Evolutionary conservation across 2,797 vertebrate species (phyloP).

Genomic region (Tragopan temminckii): DNA sequence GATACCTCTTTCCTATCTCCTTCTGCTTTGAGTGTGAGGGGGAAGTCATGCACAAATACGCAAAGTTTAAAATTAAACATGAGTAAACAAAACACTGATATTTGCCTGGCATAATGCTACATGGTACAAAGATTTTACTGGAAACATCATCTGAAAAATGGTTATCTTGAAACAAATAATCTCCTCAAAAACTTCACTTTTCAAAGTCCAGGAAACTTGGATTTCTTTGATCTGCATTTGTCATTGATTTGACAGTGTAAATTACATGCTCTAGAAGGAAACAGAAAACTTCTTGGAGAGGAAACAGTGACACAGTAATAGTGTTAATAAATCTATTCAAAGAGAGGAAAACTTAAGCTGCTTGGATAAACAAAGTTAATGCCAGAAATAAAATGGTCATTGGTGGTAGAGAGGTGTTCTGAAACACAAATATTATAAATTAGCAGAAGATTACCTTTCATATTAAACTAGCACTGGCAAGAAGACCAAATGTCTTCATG

Average conservation of each 20-base stretch:
- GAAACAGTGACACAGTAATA: background rate
- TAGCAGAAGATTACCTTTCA: background rate
- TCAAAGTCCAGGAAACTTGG: background rate
- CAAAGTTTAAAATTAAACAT: conserved; percentile 10
- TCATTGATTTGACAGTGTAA: background rate
- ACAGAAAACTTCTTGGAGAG: background rate
- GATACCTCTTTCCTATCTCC: background rate
- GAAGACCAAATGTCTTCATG: background rate
- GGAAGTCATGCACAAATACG: conserved; percentile 2
- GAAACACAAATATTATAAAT: background rate
- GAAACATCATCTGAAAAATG: background rate
- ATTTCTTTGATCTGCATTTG: conserved; percentile 5
- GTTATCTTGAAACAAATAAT: background rate
- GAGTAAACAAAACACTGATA: background rate
- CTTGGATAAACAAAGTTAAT: background rate
- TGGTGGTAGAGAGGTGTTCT: background rate
- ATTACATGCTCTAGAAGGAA: background rate
- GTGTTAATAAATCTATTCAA: background rate
- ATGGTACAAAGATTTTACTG: background rate
- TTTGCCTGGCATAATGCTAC: background rate
- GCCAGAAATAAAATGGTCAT: background rate
- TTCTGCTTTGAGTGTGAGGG: background rate
- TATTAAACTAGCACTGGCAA: background rate
- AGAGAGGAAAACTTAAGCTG: background rate
- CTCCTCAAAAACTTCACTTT: background rate